Percentiles rank a stretch among this genome's conserved stretches.
These are phyloP conservation scores for Pseudococcus viburni DNA, from an alignment of 2,888 invertebrate species.

Conservation along the genomic window DNA sequence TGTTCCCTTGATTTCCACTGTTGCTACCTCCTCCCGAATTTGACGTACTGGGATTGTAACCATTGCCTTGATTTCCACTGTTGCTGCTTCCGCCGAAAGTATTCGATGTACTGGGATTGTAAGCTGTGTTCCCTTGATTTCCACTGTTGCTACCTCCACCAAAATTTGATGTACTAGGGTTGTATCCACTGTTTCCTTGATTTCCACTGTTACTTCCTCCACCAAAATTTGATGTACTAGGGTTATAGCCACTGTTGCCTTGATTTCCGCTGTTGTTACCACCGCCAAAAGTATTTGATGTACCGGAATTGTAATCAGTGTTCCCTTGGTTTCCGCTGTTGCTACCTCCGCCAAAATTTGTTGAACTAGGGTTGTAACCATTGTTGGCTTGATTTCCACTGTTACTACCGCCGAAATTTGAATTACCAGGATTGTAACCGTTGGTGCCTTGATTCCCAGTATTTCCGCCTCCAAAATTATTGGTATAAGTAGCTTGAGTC, in stretches of 20 bases:
- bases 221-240: neutral
- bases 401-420: neutral
- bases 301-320: neutral
- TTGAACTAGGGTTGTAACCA: slow-evolving; percentile 1
- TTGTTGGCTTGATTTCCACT: neutral
- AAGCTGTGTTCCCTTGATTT: neutral
- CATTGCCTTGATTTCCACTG: slow-evolving; percentile 1
- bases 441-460: neutral
- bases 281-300: neutral
- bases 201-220: neutral
- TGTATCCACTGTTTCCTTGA: slow-evolving; percentile 18
- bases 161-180: neutral
- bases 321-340: slow-evolving; percentile 5
- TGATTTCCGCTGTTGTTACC: neutral
- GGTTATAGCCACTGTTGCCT: slow-evolving; percentile 4
- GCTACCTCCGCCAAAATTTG: neutral
- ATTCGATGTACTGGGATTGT: slow-evolving; percentile 2
- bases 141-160: neutral
- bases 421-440: slow-evolving; percentile 12
- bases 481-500: neutral
- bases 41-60: neutral
- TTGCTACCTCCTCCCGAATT: neutral
- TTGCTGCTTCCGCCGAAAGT: neutral
- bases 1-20: neutral
- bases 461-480: slow-evolving; percentile 25